A percentile compares a stretch with the other conserved stretches of the same genome.
Evolutionary conservation across 2,113 vertebrate species (phyloP).

Genomic region (Noctilio leporinus): DNA sequence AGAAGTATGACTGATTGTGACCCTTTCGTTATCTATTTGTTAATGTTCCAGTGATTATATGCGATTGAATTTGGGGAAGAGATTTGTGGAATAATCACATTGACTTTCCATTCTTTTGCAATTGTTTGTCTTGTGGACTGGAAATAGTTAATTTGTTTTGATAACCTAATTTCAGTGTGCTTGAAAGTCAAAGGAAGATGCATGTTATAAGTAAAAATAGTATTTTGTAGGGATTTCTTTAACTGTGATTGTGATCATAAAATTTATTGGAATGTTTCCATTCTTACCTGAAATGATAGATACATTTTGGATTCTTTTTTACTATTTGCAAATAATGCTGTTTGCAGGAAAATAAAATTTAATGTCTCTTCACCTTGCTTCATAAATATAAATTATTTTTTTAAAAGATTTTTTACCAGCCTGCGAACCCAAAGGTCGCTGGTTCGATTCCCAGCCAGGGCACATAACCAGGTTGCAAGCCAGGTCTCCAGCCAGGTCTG

Average conservation of each 20-base stretch:
- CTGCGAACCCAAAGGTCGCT: no score
- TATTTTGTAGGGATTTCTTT: neutral
- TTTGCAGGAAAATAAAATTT: neutral
- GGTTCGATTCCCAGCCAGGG: no score
- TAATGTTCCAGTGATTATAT: neutral
- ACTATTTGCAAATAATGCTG: neutral
- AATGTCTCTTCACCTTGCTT: neutral
- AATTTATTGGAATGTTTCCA: neutral
- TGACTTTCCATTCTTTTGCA: neutral
- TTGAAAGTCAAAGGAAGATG: neutral
- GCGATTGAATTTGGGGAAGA: neutral
- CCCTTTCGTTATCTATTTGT: neutral
- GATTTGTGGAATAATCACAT: neutral
- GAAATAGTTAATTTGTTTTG: neutral
- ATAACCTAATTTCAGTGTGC: neutral
- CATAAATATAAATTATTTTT: neutral
- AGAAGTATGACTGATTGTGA: neutral
- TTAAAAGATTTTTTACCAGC: neutral
- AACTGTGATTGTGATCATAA: neutral
- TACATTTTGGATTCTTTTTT: neutral
- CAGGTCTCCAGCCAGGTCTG: no score
- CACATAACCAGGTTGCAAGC: no score
- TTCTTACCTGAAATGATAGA: neutral
- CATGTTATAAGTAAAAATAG: neutral
- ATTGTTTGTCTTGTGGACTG: neutral